Conservation (phyloP, 2,113 vertebrate genomes). For the Monopterus albus region DNA sequence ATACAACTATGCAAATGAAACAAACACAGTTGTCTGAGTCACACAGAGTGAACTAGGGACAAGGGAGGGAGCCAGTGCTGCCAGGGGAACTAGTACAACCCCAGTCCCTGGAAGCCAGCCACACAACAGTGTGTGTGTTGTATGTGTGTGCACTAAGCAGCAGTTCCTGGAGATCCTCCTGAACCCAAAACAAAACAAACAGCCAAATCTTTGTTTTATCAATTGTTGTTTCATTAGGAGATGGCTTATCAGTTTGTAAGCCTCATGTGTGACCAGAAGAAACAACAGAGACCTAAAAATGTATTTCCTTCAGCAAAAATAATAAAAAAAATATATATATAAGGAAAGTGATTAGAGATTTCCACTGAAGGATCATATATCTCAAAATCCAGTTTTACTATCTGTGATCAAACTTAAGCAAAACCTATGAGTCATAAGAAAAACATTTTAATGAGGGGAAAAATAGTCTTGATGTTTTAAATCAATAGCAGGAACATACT, state of each 20-base stretch:
- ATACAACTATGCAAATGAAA: not conserved
- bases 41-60: not conserved
- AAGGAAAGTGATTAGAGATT: not conserved
- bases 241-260: slow-evolving; percentile 8
- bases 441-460: not conserved
- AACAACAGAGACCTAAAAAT: not conserved
- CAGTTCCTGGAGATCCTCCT: slow-evolving; percentile 58
- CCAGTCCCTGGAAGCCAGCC: slow-evolving; percentile 14
- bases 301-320: not conserved
- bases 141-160: slow-evolving; percentile 27
- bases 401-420: not conserved
- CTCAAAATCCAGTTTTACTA: not conserved
- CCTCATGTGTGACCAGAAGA: slow-evolving; percentile 7
- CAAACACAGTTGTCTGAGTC: not conserved
- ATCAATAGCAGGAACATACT: not conserved
- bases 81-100: slow-evolving; percentile 37
- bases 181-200: slow-evolving; percentile 62
- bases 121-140: slow-evolving; percentile 14
- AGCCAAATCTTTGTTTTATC: slow-evolving; percentile 44
- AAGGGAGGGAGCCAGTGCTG: slow-evolving; percentile 1
- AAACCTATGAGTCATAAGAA: not conserved
- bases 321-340: not conserved
- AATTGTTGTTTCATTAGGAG: too few species aligned
- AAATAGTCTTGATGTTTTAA: not conserved
- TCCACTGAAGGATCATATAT: not conserved